phyloP scores from a whole-genome alignment of 1,140 invertebrate species.

The Diuraphis noxia region DNA sequence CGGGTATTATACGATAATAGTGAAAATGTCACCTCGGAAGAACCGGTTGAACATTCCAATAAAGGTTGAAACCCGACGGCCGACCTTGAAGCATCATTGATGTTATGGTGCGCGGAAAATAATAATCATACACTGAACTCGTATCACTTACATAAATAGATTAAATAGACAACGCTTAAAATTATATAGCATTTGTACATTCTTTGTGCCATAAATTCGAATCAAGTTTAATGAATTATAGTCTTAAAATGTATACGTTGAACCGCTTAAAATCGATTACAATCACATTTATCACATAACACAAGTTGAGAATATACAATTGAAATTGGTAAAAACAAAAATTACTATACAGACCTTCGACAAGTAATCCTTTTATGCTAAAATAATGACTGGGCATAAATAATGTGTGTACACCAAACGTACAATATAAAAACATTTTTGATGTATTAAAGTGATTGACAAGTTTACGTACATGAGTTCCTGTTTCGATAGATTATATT shows the following conservation, averaged over 20 bases:
- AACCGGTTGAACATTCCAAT: conserved; percentile 53
- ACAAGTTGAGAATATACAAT: neutral
- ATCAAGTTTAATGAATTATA: neutral
- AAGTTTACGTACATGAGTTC: neutral
- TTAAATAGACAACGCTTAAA: neutral
- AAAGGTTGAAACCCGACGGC: conserved; percentile 46
- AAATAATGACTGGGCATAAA: neutral
- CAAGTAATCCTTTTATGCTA: neutral
- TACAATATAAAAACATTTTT: neutral
- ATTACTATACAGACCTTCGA: neutral
- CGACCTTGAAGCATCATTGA: conserved; percentile 37
- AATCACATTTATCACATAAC: neutral
- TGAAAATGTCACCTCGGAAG: conserved; percentile 51
- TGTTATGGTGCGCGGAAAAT: conserved; percentile 23
- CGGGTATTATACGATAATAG: conserved; percentile 42
- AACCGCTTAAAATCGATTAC: neutral
- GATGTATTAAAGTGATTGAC: neutral
- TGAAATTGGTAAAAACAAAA: neutral
- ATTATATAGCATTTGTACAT: neutral
- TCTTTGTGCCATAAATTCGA: neutral
- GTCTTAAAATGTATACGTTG: neutral
- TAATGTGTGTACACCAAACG: neutral
- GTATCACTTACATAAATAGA: neutral
- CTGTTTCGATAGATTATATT: neutral
- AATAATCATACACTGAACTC: conserved; percentile 24